Percentiles rank a stretch among this genome's conserved stretches.
Conservation (phyloP, 2,797 vertebrate genomes). For the Poecile montanus region DNA sequence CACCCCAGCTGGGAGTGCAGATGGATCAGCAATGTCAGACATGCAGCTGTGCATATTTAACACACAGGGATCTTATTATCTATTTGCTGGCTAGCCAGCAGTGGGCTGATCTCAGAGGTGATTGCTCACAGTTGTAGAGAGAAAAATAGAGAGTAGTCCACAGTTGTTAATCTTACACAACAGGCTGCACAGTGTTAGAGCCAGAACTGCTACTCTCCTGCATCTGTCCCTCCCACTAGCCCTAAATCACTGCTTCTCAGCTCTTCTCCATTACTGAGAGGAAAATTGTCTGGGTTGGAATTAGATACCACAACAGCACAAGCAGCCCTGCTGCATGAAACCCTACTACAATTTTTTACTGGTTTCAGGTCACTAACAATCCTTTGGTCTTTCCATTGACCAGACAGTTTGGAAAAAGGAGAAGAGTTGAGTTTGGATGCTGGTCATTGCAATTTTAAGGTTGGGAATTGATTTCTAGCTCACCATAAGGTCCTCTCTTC, state of each 20-base stretch:
- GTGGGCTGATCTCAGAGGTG: conserved; percentile 47
- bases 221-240: conserved; percentile 52
- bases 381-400: not conserved
- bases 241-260: conserved; percentile 50
- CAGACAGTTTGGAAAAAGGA: not conserved
- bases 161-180: conserved; percentile 67
- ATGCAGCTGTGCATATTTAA: conserved; percentile 70
- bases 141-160: conserved; percentile 53
- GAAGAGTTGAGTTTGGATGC: not conserved
- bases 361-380: not conserved
- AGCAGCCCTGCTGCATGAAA: not conserved
- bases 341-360: not conserved
- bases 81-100: conserved; percentile 62
- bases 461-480: not conserved
- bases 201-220: conserved; percentile 55
- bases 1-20: conserved; percentile 21
- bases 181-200: conserved; percentile 13
- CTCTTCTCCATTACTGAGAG: not conserved
- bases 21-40: conserved; percentile 63
- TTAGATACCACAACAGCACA: not conserved
- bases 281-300: conserved; percentile 36
- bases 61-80: conserved; percentile 68
- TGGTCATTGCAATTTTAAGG: not conserved
- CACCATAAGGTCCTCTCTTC: not conserved
- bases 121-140: conserved; percentile 59